Evolutionary conservation across 1,140 invertebrate species (phyloP).

Genomic region (Rhopalosiphum maidis): DNA sequence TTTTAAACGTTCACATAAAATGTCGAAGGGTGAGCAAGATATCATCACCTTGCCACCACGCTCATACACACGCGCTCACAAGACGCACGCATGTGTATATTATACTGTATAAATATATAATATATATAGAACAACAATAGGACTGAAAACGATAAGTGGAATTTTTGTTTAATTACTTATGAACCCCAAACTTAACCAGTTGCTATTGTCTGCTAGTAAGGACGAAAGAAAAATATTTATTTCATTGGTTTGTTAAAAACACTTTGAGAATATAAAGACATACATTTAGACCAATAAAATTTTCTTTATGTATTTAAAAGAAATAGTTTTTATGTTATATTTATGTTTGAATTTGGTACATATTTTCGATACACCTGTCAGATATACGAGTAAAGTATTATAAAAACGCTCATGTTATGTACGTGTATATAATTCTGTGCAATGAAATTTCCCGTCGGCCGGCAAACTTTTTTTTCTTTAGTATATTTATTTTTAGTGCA

Average conservation of each 20-base stretch:
- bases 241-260: not conserved
- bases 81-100: not conserved
- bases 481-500: conserved; percentile 55
- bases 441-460: conserved; percentile 39
- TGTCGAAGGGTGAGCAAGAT: conserved; percentile 21
- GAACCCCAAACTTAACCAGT: conserved; percentile 27
- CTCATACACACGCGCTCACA: not conserved
- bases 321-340: not conserved
- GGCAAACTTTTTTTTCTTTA: conserved; percentile 47
- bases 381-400: not conserved
- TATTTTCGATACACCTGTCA: not conserved
- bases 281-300: conserved; percentile 19
- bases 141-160: conserved; percentile 20
- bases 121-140: conserved; percentile 28
- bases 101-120: not conserved
- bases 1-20: conserved; percentile 18
- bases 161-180: conserved; percentile 45
- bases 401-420: not conserved
- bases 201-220: conserved; percentile 36
- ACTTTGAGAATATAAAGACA: not conserved
- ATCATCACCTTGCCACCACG: not conserved
- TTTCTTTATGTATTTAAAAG: not conserved
- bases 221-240: conserved; percentile 43
- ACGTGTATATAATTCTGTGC: not conserved
- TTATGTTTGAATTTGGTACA: not conserved